A percentile compares a stretch with the other conserved stretches of the same genome.
phyloP scores from a whole-genome alignment of 2,888 invertebrate species.

The Epirrhoe tristata region DNA sequence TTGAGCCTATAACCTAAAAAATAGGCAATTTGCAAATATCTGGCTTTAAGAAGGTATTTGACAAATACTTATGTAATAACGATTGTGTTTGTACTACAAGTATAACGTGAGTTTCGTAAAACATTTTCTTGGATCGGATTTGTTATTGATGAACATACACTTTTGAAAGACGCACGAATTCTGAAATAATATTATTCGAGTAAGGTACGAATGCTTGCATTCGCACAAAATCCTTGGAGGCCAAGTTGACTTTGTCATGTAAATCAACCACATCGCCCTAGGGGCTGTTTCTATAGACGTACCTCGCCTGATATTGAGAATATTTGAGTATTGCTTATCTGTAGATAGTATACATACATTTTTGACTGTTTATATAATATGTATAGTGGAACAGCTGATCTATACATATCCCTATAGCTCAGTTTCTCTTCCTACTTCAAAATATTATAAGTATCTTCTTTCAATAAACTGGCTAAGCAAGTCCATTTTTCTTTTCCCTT shows the following conservation, averaged over 20 bases:
- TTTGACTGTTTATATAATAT: too few species aligned
- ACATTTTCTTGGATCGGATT: neutral
- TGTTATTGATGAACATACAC: neutral
- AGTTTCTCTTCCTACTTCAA: too few species aligned
- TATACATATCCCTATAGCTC: too few species aligned
- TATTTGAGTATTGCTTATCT: slow-evolving; percentile 15
- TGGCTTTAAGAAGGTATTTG: too few species aligned
- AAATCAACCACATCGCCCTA: slow-evolving; percentile 73
- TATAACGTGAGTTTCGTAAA: neutral
- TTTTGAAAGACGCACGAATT: slow-evolving; percentile 1
- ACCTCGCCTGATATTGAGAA: slow-evolving; percentile 43
- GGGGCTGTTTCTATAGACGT: slow-evolving; percentile 65
- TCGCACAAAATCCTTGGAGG: slow-evolving; percentile 63
- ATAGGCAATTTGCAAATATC: too few species aligned
- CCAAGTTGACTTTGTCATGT: slow-evolving; percentile 79
- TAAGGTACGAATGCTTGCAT: slow-evolving; percentile 50
- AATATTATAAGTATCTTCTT: neutral
- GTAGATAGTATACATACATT: neutral
- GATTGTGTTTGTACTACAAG: too few species aligned
- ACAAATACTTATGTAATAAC: too few species aligned
- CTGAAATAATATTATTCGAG: slow-evolving; percentile 31
- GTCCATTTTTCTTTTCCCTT: neutral
- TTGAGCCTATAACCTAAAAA: too few species aligned
- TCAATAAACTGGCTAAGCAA: neutral
- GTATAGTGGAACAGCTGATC: too few species aligned